phyloP scores from a whole-genome alignment of 1,140 invertebrate genomes.

The Nasonia longicornis region DNA sequence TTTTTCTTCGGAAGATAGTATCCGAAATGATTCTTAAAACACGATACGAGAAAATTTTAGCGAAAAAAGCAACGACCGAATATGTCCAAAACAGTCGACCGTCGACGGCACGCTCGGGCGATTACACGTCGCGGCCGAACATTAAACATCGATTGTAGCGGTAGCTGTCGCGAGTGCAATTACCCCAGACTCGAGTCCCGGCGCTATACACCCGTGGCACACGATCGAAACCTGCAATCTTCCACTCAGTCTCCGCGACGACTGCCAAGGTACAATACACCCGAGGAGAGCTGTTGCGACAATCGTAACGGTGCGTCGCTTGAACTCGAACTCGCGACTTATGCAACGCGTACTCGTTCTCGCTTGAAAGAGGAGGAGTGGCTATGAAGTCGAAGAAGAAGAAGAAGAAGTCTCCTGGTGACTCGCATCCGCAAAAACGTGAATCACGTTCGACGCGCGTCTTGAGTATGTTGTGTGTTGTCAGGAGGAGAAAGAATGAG shows the following conservation, averaged over 20 bases:
- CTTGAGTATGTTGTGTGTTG: neutral
- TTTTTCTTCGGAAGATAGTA: neutral
- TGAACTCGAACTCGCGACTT: neutral
- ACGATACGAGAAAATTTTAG: neutral
- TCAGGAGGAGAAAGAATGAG: neutral
- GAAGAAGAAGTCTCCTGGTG: slow-evolving; percentile 41
- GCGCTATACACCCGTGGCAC: neutral
- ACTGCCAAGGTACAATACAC: neutral
- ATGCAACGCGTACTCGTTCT: neutral
- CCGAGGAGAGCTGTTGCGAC: neutral
- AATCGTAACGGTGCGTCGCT: neutral
- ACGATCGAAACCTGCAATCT: neutral
- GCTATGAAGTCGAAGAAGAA: neutral
- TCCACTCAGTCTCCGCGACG: neutral
- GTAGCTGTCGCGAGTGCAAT: neutral
- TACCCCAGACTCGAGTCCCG: neutral
- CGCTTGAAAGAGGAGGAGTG: neutral
- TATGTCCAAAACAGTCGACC: neutral
- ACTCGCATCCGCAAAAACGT: slow-evolving; percentile 46
- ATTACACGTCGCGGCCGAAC: neutral
- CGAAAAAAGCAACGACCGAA: neutral
- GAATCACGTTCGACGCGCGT: neutral
- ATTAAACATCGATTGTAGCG: slow-evolving; percentile 3
- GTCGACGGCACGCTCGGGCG: neutral
- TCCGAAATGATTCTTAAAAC: neutral